Percentiles rank a stretch among this genome's conserved stretches.
Evolutionary conservation across 1,140 invertebrate species (phyloP).

Genomic region (Mylabris phalerata): DNA sequence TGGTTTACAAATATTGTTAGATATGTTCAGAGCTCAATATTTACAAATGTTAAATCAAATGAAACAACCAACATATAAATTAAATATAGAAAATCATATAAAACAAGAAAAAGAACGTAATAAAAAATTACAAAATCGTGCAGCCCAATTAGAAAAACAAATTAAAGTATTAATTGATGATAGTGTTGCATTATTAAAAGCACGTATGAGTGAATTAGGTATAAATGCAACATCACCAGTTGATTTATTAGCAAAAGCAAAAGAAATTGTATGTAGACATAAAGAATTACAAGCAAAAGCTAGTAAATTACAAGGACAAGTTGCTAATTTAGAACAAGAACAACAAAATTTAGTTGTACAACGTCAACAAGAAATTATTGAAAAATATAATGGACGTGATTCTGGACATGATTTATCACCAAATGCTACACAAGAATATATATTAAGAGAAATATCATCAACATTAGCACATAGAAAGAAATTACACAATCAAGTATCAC

Average conservation of each 20-base stretch:
- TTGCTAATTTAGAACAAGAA: slow-evolving; percentile 60
- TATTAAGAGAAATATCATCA: slow-evolving; percentile 76
- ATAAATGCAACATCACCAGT: slow-evolving; percentile 74
- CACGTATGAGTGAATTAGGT: slow-evolving; percentile 84
- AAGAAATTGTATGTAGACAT: slow-evolving; percentile 85
- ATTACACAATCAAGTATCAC: slow-evolving; percentile 67
- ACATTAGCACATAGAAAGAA: slow-evolving; percentile 75
- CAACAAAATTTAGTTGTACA: slow-evolving; percentile 60
- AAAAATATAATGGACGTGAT: slow-evolving; percentile 52
- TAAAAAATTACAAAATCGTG: slow-evolving; percentile 67
- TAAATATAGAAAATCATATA: slow-evolving; percentile 69
- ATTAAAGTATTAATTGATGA: slow-evolving; percentile 86
- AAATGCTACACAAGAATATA: slow-evolving; percentile 64
- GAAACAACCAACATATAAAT: slow-evolving; percentile 67
- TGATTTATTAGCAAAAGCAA: slow-evolving; percentile 81
- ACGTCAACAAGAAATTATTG: slow-evolving; percentile 61
- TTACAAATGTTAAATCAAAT: slow-evolving; percentile 74
- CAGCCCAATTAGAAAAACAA: slow-evolving; percentile 82
- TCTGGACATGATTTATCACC: slow-evolving; percentile 53
- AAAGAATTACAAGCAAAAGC: slow-evolving; percentile 85
- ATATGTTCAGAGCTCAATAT: slow-evolving; percentile 77
- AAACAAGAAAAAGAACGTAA: slow-evolving; percentile 78
- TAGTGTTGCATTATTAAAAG: slow-evolving; percentile 81
- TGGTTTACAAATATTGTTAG: slow-evolving; percentile 75
- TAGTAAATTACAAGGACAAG: slow-evolving; percentile 73